Evolutionary conservation across 2,797 vertebrate species (phyloP), one percentile per base, ranked within the genome.

Genomic region (Anguilla anguilla): DNA sequence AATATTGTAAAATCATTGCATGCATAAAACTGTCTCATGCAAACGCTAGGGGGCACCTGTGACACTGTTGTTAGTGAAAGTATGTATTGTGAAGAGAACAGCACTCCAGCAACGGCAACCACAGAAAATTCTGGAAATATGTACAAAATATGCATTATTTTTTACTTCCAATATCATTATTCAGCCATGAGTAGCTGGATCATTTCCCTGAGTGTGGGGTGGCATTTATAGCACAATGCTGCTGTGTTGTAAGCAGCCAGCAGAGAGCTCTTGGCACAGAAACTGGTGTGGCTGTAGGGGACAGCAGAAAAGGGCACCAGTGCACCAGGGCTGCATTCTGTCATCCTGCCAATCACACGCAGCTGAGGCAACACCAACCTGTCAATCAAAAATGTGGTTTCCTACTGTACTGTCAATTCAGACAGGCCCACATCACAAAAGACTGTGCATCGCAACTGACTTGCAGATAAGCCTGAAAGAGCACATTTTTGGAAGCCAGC

Each of bases 41-140:
- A 51, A 82, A 82, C 79, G 6, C 43, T 51, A 82, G 79, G 13
- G 79, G 79, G 46, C 79, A n/a, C 46, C 22, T 82, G 19, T 82
- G 72, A 17, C 35, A 77, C 15, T 39, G 17, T 31, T 77, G 72
- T 77, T 15, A 77, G 35, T 15, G 46, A 81, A 49, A 49, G 77
- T 46, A 49, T 22, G 77, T 77, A 35, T 6, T 77, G 35, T 22
- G 72, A 17, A 39, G 72, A 77, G n/a, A 69, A 11, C n/a, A 28
- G 10, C n/a, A 28, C n/a, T 69, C 61, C 61, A 69, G 25, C n/a
- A 77, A 77, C 19, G 72, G 35, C 72, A 35, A 77, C 72, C 10
- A 77, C 11, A 4, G 15, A 77, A 39, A 77, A 3, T 35, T 17
- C 72, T 6, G 72, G 28, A 39, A 77, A 77, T 77, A 77, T 77